Evolutionary conservation across 1,140 invertebrate genomes (phyloP), one percentile per base, ranked within the genome.

Genomic region (Drosophila eugracilis): DNA sequence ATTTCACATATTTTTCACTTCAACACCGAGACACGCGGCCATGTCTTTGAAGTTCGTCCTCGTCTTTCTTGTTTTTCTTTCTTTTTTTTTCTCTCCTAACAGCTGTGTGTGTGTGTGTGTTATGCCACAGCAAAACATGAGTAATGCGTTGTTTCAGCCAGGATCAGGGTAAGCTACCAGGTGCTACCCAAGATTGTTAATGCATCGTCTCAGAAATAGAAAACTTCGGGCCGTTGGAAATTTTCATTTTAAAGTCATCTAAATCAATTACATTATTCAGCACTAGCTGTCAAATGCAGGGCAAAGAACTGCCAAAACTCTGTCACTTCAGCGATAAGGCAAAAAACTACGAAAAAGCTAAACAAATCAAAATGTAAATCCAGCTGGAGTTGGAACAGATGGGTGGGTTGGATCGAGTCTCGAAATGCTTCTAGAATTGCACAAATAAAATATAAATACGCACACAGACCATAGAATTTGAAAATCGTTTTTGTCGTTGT

Each of bases 1-100:
- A 88, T 88, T 88, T 88, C 83, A 88, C 84, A 88, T 88, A 88
- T 88, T 88, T 88, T 86, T 86, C 75, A 85, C 78, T 88, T 88
- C 81, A 86, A 81, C 76, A 42, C 75, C 52, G 53, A 49, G 34
- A 58, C 47, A 50, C 41, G 71, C 54, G 72, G 72, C 65, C 74
- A 78, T 88, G 75, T 80, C 74, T 80, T 88, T 77, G 63, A 83
- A 83, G 74, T 81, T 81, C 39, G 39, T 63, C 26, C 30, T 53
- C 1, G n/a, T n/a, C n/a, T n/a, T n/a, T n/a, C n/a, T n/a, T n/a
- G n/a, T 67, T 59, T 37, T 50, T 65, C 7, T 10, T 10, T 26
- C 26, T 26, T 54, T 44, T 49, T n/a, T n/a, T n/a, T n/a, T n/a
- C n/a, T 3, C 12, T 12, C 32, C 42, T 55, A 42, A 28, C 77